Base-by-base conservation (phyloP, 2,888 invertebrate genomes). In the Chrysomela aeneicollis region DNA sequence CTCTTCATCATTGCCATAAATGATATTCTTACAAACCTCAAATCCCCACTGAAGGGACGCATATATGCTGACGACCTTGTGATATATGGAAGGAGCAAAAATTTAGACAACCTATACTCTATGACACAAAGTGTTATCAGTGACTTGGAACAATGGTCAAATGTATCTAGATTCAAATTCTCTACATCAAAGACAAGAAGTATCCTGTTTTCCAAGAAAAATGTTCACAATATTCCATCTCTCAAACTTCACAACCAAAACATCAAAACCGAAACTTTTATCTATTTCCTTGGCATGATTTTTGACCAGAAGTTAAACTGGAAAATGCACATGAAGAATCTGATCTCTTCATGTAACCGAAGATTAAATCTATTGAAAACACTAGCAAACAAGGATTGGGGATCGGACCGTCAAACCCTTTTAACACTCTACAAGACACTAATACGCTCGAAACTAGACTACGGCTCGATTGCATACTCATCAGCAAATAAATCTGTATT, bases 1-100 rank as follows among this genome's bases (percentile, higher is more conserved):
- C 52, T 61, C 30, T 67, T 67, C 59, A 17, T 67, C 9, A 21
- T 61, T 9, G 67, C 55, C 19, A 59, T 64, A 19, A 67, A 67
- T 32, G 17, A n/a, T n/a, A n/a, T n/a, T n/a, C n/a, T n/a, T n/a
- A n/a, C n/a, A n/a, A n/a, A n/a, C n/a, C n/a, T n/a, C 2, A 51
- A 21, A 51, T 22, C n/a, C 2, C 26, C 22, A 51, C 19, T 51
- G 21, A 22, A 51, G 3, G 51, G 21, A 12, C 51, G 51, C 6
- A 2, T 51, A 21, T 21, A 51, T 22, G 51, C 51, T 9, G 51
- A 51, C 12, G 51, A 51, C 6, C 22, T 51, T 8, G 51, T 51
- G 8, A 21, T 22, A 9, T 22, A 12, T 12, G 19, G 51, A 18
- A 51, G 6, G 6, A 22, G 12, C 12, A 51, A 51, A 51, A 51